phyloP scores from a whole-genome alignment of 2,888 invertebrate species.

The Sesia apiformis region DNA sequence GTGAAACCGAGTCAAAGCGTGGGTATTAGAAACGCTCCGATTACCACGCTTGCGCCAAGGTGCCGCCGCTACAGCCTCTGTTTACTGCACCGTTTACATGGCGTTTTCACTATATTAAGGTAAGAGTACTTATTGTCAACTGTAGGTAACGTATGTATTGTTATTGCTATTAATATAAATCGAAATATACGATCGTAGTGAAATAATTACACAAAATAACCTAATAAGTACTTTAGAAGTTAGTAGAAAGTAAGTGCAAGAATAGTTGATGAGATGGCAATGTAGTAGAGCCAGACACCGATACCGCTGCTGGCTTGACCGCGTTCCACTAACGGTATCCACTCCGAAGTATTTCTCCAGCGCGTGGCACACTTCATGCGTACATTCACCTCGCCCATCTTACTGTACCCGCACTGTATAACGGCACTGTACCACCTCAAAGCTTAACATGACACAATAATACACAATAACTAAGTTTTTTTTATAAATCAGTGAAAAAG shows the following conservation, averaged over 20 bases:
- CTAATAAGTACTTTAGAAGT: too few species aligned
- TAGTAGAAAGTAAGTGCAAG: not conserved
- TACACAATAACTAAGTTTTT: not conserved
- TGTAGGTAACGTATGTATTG: too few species aligned
- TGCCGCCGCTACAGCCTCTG: not conserved
- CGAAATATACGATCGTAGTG: too few species aligned
- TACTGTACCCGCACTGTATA: constrained; percentile 34
- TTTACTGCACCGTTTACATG: not conserved
- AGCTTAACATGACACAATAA: not conserved
- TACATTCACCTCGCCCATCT: constrained; percentile 70
- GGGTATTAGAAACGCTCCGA: constrained; percentile 74
- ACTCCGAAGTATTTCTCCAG: constrained; percentile 68
- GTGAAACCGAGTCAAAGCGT: constrained; percentile 72
- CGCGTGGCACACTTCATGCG: constrained; percentile 71
- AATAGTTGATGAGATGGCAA: not conserved
- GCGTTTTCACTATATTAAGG: too few species aligned
- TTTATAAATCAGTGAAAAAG: too few species aligned
- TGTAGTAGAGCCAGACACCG: constrained; percentile 37
- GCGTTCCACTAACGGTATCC: constrained; percentile 72
- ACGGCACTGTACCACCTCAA: constrained; percentile 11
- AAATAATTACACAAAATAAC: too few species aligned
- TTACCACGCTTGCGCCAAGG: constrained; percentile 39
- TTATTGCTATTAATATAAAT: too few species aligned
- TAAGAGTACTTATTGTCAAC: too few species aligned
- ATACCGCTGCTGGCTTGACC: constrained; percentile 63